Conservation (phyloP, 2,888 invertebrate species). For the Maniola hyperantus region DNA sequence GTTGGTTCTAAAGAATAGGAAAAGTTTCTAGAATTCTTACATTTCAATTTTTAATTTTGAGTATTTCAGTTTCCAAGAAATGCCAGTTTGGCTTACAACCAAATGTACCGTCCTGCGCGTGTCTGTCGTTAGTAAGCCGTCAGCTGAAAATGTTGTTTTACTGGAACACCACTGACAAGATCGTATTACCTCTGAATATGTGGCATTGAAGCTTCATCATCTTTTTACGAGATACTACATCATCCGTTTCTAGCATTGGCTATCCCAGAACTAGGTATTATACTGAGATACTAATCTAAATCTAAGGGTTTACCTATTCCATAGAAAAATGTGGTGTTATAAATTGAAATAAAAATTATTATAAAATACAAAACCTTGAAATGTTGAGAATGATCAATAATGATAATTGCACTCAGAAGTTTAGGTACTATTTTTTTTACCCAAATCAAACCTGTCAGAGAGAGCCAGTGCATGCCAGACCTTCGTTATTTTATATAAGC, state of each 20-base stretch:
- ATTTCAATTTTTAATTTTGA: conserved; percentile 1
- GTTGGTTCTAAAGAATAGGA: neutral
- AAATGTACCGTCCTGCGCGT: conserved; percentile 15
- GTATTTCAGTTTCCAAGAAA: conserved; percentile 11
- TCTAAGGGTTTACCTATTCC: no score
- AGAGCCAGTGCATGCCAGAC: no score
- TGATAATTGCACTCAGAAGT: no score
- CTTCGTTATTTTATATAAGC: no score
- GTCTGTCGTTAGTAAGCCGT: conserved; percentile 4
- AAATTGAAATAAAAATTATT: no score
- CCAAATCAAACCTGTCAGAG: no score
- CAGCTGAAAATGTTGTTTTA: conserved; percentile 14
- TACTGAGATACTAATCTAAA: no score
- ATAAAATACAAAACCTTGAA: no score
- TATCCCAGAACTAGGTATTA: neutral
- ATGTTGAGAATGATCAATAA: no score
- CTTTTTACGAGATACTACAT: conserved; percentile 2
- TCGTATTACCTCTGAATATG: conserved; percentile 6
- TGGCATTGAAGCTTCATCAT: neutral
- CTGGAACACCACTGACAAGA: neutral
- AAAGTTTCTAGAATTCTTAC: neutral
- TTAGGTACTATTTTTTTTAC: no score
- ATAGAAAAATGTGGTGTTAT: no score
- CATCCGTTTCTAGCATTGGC: neutral
- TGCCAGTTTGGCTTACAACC: conserved; percentile 31